phyloP scores from a whole-genome alignment of 2,888 invertebrate genomes.

The Unio pictorum region DNA sequence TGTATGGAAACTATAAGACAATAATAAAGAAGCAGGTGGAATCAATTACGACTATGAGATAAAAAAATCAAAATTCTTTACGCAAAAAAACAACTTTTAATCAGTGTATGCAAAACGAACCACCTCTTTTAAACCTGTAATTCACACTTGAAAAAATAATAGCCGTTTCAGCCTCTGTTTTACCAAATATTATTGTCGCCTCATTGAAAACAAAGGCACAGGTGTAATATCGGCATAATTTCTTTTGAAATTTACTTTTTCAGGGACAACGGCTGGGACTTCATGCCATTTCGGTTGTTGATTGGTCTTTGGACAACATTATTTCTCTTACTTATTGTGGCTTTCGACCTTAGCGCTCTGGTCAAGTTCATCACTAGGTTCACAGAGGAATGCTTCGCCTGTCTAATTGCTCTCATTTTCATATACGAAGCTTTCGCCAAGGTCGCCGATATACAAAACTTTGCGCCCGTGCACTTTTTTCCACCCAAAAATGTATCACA shows the following conservation, averaged over 20 bases:
- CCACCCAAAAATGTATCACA: constrained; percentile 3
- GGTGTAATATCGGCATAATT: background rate
- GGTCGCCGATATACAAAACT: constrained; percentile 77
- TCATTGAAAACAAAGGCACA: too few relatives aligned
- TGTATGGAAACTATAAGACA: too few relatives aligned
- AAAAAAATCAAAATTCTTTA: too few relatives aligned
- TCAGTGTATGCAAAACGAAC: too few relatives aligned
- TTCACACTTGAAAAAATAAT: too few relatives aligned
- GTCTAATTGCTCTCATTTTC: constrained; percentile 96
- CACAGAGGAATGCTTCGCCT: constrained; percentile 98
- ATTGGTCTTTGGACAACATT: constrained; percentile 95
- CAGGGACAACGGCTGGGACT: constrained; percentile 87
- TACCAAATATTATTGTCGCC: too few relatives aligned
- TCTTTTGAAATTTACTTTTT: constrained; percentile 12
- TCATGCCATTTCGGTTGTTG: constrained; percentile 95
- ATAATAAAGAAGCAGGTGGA: too few relatives aligned
- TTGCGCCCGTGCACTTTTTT: constrained; percentile 37
- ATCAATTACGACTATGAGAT: too few relatives aligned
- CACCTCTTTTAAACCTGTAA: too few relatives aligned
- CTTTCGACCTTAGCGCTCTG: constrained; percentile 94
- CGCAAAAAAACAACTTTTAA: too few relatives aligned
- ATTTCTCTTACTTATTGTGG: constrained; percentile 89
- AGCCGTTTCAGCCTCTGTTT: too few relatives aligned
- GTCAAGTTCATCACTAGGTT: constrained; percentile 98
- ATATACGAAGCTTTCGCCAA: constrained; percentile 98